Conservation (phyloP, 1,140 invertebrate genomes). For the Thereuonema tuberculata region DNA sequence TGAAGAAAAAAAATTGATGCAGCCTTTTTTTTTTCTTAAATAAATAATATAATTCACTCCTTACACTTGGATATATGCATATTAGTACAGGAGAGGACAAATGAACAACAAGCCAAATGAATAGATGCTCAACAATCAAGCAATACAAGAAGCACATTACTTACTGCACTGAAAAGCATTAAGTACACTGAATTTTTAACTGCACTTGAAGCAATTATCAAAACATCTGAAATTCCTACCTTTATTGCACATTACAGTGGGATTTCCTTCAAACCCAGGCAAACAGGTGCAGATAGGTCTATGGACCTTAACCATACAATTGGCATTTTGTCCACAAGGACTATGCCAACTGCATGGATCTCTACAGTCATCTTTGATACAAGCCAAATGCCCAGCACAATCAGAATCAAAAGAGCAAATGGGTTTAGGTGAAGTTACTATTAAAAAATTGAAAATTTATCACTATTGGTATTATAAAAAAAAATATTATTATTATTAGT, state of each 20-base stretch:
- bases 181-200: too few relatives aligned
- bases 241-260: slow-evolving; percentile 10
- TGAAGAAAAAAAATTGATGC: too few relatives aligned
- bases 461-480: not conserved
- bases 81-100: too few relatives aligned
- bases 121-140: too few relatives aligned
- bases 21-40: too few relatives aligned
- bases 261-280: slow-evolving; percentile 63
- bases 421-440: slow-evolving; percentile 29
- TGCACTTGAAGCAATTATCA: too few relatives aligned
- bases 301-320: slow-evolving; percentile 64
- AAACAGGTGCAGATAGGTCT: slow-evolving; percentile 61
- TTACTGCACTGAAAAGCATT: too few relatives aligned
- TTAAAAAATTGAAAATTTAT: not conserved
- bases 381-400: slow-evolving; percentile 23
- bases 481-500: not conserved
- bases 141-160: too few relatives aligned
- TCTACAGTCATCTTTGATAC: slow-evolving; percentile 21
- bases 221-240: not conserved
- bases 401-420: slow-evolving; percentile 14
- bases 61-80: too few relatives aligned
- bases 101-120: too few relatives aligned
- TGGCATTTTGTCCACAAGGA: slow-evolving; percentile 69
- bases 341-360: slow-evolving; percentile 37
- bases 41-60: too few relatives aligned